Evolutionary conservation across 2,888 invertebrate species (phyloP).

Genomic region (Andrena marginata): DNA sequence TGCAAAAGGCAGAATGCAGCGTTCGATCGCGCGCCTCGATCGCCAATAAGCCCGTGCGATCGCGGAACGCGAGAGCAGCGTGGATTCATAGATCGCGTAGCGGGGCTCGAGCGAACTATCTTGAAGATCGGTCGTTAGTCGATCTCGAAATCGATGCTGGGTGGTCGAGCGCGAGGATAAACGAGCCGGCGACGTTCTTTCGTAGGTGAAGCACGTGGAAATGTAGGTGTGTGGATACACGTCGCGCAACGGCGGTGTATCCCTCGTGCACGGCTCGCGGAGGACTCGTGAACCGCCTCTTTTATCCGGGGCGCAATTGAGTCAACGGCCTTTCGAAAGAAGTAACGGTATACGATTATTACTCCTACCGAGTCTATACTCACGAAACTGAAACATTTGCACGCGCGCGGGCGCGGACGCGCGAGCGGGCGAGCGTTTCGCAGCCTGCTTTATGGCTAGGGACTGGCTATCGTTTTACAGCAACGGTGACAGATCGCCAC

Average conservation of each 20-base stretch:
- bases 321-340: conserved; percentile 75
- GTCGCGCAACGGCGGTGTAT: conserved; percentile 33
- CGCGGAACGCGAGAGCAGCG: neutral
- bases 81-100: neutral
- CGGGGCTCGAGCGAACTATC: neutral
- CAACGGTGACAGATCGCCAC: conserved; percentile 62
- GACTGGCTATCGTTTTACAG: conserved; percentile 52
- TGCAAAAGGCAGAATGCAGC: too few relatives aligned
- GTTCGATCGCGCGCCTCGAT: neutral
- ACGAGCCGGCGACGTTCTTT: neutral
- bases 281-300: conserved; percentile 71
- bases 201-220: conserved; percentile 38
- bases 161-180: conserved; percentile 28
- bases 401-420: conserved; percentile 33
- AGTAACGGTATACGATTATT: conserved; percentile 76
- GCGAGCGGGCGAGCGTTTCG: conserved; percentile 33
- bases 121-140: conserved; percentile 7
- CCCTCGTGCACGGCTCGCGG: conserved; percentile 54
- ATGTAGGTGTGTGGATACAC: conserved; percentile 47
- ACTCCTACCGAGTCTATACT: conserved; percentile 73
- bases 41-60: too few relatives aligned
- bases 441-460: conserved; percentile 45
- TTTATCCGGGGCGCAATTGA: conserved; percentile 75
- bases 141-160: conserved; percentile 29
- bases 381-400: conserved; percentile 74